Base-by-base conservation (phyloP, 2,113 vertebrate species). In the Phoxinus phoxinus region DNA sequence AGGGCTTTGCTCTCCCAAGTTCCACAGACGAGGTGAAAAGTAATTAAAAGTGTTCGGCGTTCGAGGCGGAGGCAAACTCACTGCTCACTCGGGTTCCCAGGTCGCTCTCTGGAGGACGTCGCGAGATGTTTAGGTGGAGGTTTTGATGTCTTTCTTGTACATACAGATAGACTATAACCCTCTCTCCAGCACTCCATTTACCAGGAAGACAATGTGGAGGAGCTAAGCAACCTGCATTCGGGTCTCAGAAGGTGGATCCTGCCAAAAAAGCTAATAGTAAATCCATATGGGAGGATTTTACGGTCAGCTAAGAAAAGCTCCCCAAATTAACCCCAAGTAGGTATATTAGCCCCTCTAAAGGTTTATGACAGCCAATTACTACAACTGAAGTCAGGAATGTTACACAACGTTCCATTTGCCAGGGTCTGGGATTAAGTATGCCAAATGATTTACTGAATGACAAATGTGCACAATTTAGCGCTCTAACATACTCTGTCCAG, bases 41-140 rank as follows among this genome's bases (percentile, higher is more conserved):
- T 85, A 91, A 91, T 91, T 91, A 90, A 90, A 91, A 86, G 84
- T 86, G 58, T 80, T 78, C 75, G 41, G n/a, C 46, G 46, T 86
- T 83, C 17, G 30, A 69, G 69, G 63, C 15, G 30, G 37, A 73
- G 75, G 21, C 4, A 35, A 67, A 32, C 25, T 69, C 44, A 21
- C 25, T 8, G 61, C 65, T 83, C 67, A 74, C 53, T 58, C 25
- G 17, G 73, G 35, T 72, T 85, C 79, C 44, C 23, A 78, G 77
- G 51, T 85, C 51, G 17, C 51, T 11, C 46, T 71, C 61, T 48
- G 46, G 74, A 86, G 76, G 76, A 76, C 21, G 19, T 56, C 6
- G 30, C 7, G 44, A 81, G 21, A 72, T 78, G 27, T 65, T 79
- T 58, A 44, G n/a, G 46, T 59, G 48, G 32, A 65, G 73, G 83